Conservation (phyloP, 2,888 invertebrate genomes). For the Palloptera scutellata region DNA sequence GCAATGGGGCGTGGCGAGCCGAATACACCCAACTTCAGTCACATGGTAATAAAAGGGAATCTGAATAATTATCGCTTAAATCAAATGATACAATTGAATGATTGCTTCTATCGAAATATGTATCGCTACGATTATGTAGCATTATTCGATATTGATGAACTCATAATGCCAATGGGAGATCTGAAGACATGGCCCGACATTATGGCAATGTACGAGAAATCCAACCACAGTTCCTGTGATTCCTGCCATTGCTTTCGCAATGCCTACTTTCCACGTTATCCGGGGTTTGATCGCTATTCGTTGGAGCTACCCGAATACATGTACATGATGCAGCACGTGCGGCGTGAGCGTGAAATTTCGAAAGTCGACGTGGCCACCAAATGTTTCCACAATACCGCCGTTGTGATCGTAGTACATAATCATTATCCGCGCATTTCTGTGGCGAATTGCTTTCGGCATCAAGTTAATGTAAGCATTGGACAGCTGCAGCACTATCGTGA, state of each 20-base stretch:
- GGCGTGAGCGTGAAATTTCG: constrained; percentile 84
- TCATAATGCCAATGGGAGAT: constrained; percentile 83
- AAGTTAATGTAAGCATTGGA: constrained; percentile 79
- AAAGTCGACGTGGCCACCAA: constrained; percentile 89
- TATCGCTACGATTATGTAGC: constrained; percentile 88
- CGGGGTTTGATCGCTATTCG: constrained; percentile 65
- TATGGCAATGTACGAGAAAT: constrained; percentile 67
- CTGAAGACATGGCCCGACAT: constrained; percentile 76
- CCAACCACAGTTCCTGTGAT: constrained; percentile 67
- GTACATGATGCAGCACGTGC: constrained; percentile 93
- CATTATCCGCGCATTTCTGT: constrained; percentile 88
- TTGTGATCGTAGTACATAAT: constrained; percentile 87
- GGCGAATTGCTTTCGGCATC: constrained; percentile 81
- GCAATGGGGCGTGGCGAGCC: constrained; percentile 88
- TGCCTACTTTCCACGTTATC: constrained; percentile 88
- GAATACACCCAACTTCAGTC: constrained; percentile 85
- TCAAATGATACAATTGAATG: constrained; percentile 94
- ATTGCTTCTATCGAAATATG: constrained; percentile 91
- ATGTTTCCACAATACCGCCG: constrained; percentile 89
- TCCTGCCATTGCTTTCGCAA: constrained; percentile 85
- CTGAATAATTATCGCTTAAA: constrained; percentile 89
- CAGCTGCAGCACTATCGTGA: constrained; percentile 93
- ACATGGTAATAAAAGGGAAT: constrained; percentile 84
- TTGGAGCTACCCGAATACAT: constrained; percentile 81
- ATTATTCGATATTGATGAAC: constrained; percentile 89